Conservation (phyloP, 2,888 invertebrate genomes). For the Lithophane socia region DNA sequence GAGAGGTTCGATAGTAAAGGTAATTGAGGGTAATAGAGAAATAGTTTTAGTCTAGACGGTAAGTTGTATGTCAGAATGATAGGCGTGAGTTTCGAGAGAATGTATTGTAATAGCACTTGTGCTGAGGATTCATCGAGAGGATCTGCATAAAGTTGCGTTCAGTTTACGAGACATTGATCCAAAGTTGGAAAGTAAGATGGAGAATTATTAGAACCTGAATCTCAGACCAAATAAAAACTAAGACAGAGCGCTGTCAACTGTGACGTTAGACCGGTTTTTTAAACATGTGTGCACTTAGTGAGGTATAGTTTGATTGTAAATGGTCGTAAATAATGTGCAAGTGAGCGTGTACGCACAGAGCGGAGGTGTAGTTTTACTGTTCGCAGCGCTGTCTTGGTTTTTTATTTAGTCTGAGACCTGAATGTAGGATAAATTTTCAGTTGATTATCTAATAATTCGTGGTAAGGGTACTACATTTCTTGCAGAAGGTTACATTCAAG, state of each 20-base stretch:
- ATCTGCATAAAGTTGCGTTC: conserved; percentile 34
- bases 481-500: not conserved
- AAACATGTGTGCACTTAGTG: too few species aligned
- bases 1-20: conserved; percentile 75
- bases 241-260: too few species aligned
- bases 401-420: too few species aligned
- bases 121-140: conserved; percentile 21
- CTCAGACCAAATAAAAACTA: too few species aligned
- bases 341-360: too few species aligned
- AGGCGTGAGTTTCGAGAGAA: conserved; percentile 75
- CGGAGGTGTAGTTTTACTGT: too few species aligned
- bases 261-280: too few species aligned
- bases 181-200: not conserved
- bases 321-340: too few species aligned
- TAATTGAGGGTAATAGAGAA: conserved; percentile 86
- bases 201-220: not conserved
- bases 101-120: conserved; percentile 59
- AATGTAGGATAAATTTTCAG: not conserved
- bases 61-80: conserved; percentile 81
- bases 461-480: too few species aligned
- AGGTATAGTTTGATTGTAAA: too few species aligned
- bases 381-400: too few species aligned
- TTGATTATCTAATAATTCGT: not conserved
- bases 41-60: conserved; percentile 89
- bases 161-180: conserved; percentile 3